These are phyloP conservation scores for Emydoidea blandingii DNA, from an alignment of 2,797 vertebrate species.

Conservation along the genomic window DNA sequence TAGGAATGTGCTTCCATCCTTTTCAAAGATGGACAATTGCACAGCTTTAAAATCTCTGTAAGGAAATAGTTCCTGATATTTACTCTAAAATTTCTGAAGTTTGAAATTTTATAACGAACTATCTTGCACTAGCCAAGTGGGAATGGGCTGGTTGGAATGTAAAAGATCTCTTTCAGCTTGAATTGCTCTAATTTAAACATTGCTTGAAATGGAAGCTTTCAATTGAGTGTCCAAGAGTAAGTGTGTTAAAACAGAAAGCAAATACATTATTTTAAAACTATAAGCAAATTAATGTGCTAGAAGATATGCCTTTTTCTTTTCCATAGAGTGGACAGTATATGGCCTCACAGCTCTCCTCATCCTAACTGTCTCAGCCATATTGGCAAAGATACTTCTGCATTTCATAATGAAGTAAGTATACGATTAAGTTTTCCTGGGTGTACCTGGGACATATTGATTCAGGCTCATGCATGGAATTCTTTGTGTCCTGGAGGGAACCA, in stretches of 20 bases:
- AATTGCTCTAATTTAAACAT: not conserved
- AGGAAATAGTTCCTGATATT: not conserved
- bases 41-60: not conserved
- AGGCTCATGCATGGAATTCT: not conserved
- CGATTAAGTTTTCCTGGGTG: not conserved
- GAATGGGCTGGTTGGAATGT: not conserved
- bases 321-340: conserved; percentile 95
- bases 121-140: not conserved
- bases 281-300: not conserved
- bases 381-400: conserved; percentile 94
- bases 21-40: not conserved
- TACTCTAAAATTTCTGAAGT: not conserved
- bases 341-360: conserved; percentile 92
- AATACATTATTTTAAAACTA: not conserved
- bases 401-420: conserved; percentile 93
- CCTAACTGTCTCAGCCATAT: conserved; percentile 91
- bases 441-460: not conserved
- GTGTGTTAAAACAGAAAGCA: not conserved
- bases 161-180: not conserved
- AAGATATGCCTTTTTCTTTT: conserved; percentile 26
- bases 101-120: not conserved
- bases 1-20: not conserved
- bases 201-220: not conserved
- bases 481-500: not conserved
- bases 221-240: not conserved